Evolutionary conservation across 1,140 invertebrate genomes (phyloP), one percentile per base, ranked within the genome.

Genomic region (Papilio dardanus): DNA sequence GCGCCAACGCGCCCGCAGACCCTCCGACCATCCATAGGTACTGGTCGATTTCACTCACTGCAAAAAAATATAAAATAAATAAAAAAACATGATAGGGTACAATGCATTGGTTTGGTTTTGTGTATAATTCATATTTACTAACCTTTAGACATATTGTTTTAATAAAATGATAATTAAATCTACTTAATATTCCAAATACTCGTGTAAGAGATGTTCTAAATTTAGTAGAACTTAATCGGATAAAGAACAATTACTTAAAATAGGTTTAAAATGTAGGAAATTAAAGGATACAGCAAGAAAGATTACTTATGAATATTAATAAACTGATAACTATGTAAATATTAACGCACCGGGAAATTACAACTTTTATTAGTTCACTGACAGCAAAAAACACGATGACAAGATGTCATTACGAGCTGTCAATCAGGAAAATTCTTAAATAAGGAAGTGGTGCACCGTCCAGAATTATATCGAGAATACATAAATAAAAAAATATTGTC

Each of bases 11-110:
- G 33, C 96, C 96, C 31, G 96, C 95, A 6, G 96, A 95, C 2
- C 96, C 96, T 10, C 96, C 96, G 69, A 97, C 94, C 93, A 97
- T 97, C 85, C 95, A 95, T 84, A 97, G 92, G 92, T 97, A 97
- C 81, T 96, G 96, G 86, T 97, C 96, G 87, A 97, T 95, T 86
- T 96, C 95, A 81, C 95, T 95, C 91, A 95, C 95, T 96, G 88
- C 50, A 92, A 90, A 79, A 87, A 85, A 83, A 30, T 74, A 71
- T 58, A 69, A 73, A 12, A 54, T 62, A 30, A 16, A 19, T 76
- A 21, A 67, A 16, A 14, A 10, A 40, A 40, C 10, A 8, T 37
- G 10, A 37, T 37, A 10, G 1, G 10, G 7, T 33, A 37, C 8
- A 37, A 37, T n/a, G 4, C 35, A n/a, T n/a, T n/a, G 42, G 16